These are phyloP conservation scores for Clarias batrachus DNA, from an alignment of 2,113 vertebrate genomes.

Conservation along the genomic window DNA sequence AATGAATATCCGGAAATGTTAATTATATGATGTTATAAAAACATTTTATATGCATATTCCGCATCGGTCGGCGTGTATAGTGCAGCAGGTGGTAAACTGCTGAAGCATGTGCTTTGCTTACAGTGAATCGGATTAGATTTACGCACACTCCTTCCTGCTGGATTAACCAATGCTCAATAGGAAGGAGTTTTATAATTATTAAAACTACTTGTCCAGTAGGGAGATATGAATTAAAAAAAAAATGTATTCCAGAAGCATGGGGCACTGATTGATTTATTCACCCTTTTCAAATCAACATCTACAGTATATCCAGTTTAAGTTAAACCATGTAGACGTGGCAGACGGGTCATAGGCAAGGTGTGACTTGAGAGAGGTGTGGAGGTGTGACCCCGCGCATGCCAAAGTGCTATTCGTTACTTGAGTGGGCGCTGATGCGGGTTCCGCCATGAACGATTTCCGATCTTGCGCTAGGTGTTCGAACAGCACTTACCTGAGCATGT, in stretches of 20 bases:
- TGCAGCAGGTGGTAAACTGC: neutral
- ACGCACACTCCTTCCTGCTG: neutral
- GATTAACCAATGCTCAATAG: neutral
- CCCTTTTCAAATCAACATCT: neutral
- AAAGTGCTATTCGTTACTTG: neutral
- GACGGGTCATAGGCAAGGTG: neutral
- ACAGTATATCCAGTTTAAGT: neutral
- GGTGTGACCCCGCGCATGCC: neutral
- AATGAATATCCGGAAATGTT: neutral
- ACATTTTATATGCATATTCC: neutral
- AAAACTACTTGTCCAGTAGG: neutral
- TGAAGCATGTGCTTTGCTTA: neutral
- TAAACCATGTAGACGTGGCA: neutral
- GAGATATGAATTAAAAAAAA: neutral
- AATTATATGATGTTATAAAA: neutral
- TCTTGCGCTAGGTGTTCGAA: slow-evolving; percentile 10
- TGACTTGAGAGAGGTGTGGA: neutral
- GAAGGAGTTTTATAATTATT: neutral
- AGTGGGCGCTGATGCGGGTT: neutral
- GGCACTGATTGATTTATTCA: neutral
- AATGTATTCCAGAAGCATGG: neutral
- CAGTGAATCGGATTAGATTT: too few relatives aligned
- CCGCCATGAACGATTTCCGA: neutral
- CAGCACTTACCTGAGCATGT: slow-evolving; percentile 32
- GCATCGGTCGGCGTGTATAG: neutral